These are phyloP conservation scores for Lathamus discolor DNA, from an alignment of 2,113 vertebrate genomes.

Conservation along the genomic window DNA sequence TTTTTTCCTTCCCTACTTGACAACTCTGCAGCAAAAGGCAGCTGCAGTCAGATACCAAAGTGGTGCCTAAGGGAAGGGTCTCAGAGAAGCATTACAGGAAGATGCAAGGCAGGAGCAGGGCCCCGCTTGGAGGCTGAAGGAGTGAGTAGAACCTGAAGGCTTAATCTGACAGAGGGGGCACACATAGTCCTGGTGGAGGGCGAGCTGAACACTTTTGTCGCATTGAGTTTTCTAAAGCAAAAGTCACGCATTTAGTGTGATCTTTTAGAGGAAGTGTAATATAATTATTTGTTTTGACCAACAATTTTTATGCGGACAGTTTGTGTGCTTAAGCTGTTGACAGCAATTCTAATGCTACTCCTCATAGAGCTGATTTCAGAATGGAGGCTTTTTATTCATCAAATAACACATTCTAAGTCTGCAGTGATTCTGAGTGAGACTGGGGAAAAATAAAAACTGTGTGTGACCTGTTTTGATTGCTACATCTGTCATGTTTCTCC, in stretches of 20 bases:
- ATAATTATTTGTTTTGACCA: background rate
- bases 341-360: background rate
- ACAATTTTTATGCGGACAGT: background rate
- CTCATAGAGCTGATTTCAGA: background rate
- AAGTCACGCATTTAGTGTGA: background rate
- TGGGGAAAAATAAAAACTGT: background rate
- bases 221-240: background rate
- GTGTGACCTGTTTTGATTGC: constrained; percentile 27
- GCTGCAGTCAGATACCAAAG: background rate
- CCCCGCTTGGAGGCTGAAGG: background rate
- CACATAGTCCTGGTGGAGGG: background rate
- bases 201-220: background rate
- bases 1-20: background rate
- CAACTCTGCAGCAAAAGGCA: background rate
- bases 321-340: background rate
- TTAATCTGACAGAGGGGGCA: background rate
- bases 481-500: constrained; percentile 29
- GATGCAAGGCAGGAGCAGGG: background rate
- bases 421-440: constrained; percentile 31
- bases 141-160: background rate
- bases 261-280: background rate
- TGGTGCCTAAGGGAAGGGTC: background rate
- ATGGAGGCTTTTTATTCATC: background rate
- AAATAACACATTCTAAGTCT: background rate
- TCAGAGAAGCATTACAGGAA: background rate